Evolutionary conservation across 2,888 invertebrate species (phyloP), one percentile per base, ranked within the genome.

Genomic region (Halocaridina rubra): DNA sequence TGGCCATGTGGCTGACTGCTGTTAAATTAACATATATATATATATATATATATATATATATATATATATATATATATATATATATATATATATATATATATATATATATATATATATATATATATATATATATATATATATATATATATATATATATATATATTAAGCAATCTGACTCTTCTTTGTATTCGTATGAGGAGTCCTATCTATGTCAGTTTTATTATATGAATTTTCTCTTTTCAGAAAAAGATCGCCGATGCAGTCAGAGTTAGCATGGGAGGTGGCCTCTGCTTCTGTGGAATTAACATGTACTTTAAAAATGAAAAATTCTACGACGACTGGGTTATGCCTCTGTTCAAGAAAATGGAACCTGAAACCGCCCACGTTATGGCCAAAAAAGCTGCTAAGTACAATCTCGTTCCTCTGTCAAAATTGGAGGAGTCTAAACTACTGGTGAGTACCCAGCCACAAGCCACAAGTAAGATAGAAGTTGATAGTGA

Each of bases 331-430:
- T 97, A 96, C 91, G 93, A 93, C 78, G 92, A 94, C 86, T 90
- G 94, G 85, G 90, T 95, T 1, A 94, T 96, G 93, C 97, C 97
- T 0, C 59, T 94, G 0, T 92, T 94, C 33, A 94, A 94, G 32
- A 90, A 92, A 16, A 89, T 97, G 13, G 94, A 94, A 89, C 95
- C 98, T 0, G 98, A 98, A 92, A 92, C 92, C 72, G 94, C 97
- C 0, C 98, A 98, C 90, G 94, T 93, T 88, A 89, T 96, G 29
- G 97, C 96, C 3, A 92, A 98, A 0, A 91, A 93, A 88, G 93
- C 94, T 5, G 94, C 95, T 29, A 96, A 97, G 91, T 94, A 95
- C 92, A 94, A 95, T 27, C 88, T 97, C 0, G 92, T 96, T 88
- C 94, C 95, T 22, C 57, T 59, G 59, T 61, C 69, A n/a, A 86